Base-by-base conservation (phyloP, 2,888 invertebrate genomes). In the Pocota personata region DNA sequence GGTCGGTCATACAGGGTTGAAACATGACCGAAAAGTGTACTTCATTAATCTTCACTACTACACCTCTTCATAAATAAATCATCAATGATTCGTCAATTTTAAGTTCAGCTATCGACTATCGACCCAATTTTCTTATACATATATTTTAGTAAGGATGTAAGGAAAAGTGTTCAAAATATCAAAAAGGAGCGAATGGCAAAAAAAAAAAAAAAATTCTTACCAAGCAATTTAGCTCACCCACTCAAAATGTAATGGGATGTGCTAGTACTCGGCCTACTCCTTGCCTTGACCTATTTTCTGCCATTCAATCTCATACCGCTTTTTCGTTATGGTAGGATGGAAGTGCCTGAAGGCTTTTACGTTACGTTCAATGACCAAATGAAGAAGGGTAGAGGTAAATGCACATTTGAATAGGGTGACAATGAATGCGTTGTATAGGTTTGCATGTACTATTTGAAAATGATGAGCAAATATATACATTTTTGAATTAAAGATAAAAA, bases 41-140 rank as follows among this genome's bases (percentile, higher is more conserved):
- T 71, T 62, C 62, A 78, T 71, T 69, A 78, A 71, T 62, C 40
- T 16, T 12, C 21, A 19, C 12, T 12, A 14, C 19, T 32, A 16
- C 32, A 46, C 19, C 21, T 43, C 55, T 64, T 64, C 46, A 32
- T 21, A 55, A 43, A 48, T 55, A 46, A 78, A 55, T 71, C 46
- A 64, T 78, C 21, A 46, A 62, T 43, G 40, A 55, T 77, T 69
- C 72, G 48, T 66, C 57, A 58, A 24, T 79, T 66, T 73, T 58
- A 72, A 73, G 66, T 58, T 79, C 50, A 12, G 30, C 30, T 19
- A 66, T 58, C 40, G 37, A 62, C 32, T 66, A 73, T 80, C 60
- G 50, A 80, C 72, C 48, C 37, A 57, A 64, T 64, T 64, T 55
- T 14, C 40, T 37, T 21, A 5, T 8, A 21, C 14, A 14, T 2